Conservation (phyloP, 1,140 invertebrate genomes). For the Caenorhabditis briggsae region DNA sequence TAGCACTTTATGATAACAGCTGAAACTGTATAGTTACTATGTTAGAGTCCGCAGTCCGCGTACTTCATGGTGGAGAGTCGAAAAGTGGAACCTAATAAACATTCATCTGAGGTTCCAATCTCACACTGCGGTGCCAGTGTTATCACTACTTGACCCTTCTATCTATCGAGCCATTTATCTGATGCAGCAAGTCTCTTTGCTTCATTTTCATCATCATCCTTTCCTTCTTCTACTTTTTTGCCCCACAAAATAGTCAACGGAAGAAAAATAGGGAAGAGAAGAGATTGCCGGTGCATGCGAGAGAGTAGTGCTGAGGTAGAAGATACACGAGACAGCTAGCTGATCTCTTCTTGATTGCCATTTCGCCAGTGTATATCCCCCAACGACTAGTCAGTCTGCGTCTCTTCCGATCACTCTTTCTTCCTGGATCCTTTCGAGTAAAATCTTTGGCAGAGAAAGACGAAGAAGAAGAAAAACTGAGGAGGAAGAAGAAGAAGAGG, state of each 20-base stretch:
- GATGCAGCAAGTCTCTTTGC: neutral
- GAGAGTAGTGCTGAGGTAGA: neutral
- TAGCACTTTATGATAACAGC: neutral
- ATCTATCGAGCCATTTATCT: neutral
- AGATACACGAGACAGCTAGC: neutral
- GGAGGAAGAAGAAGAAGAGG: conserved; percentile 11
- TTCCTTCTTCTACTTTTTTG: neutral
- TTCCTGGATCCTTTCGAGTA: conserved; percentile 17
- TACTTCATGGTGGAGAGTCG: too few species aligned
- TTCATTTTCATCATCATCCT: conserved; percentile 9
- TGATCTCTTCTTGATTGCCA: conserved; percentile 52
- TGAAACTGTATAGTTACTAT: neutral
- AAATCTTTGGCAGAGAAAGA: conserved; percentile 19
- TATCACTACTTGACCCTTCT: neutral
- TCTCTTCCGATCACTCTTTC: conserved; percentile 7
- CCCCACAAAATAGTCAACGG: conserved; percentile 36
- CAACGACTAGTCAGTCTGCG: neutral
- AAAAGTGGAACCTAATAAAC: too few species aligned
- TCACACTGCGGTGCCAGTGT: neutral
- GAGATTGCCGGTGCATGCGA: neutral
- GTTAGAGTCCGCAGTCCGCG: too few species aligned
- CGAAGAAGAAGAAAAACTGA: neutral
- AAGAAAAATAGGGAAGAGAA: neutral
- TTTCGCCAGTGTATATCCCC: conserved; percentile 37
- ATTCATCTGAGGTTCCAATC: neutral